Conservation (phyloP, 2,797 vertebrate genomes). For the Amniataba percoides region DNA sequence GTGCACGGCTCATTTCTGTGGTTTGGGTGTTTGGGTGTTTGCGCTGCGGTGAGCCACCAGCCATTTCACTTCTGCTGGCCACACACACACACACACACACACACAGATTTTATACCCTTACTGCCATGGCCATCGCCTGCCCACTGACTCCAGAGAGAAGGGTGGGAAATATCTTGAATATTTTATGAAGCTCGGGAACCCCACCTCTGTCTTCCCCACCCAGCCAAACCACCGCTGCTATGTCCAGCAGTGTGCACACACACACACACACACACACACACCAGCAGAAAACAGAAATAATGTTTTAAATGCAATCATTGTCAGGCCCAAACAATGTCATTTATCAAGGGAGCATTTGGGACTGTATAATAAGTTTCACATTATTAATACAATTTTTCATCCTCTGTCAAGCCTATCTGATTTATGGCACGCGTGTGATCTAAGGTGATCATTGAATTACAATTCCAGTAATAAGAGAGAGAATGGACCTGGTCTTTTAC, state of each 20-base stretch:
- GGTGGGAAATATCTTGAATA: conserved; percentile 89
- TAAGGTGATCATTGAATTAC: conserved; percentile 99
- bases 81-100: conserved; percentile 48
- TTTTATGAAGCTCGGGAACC: conserved; percentile 94
- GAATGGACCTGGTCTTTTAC: conserved; percentile 83
- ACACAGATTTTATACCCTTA: conserved; percentile 69
- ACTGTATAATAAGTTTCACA: conserved; percentile 99
- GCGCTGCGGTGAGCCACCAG: conserved; percentile 72
- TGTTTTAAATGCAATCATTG: conserved; percentile 99
- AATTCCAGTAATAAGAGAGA: conserved; percentile 98
- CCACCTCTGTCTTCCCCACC: conserved; percentile 78
- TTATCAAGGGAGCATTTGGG: conserved; percentile 99
- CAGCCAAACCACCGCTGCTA: conserved; percentile 48
- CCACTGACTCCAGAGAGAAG: conserved; percentile 79
- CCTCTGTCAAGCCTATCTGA: conserved; percentile 97
- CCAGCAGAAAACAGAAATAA: conserved; percentile 96
- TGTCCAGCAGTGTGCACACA: conserved; percentile 65
- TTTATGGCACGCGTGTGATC: conserved; percentile 99
- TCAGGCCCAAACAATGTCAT: conserved; percentile 99
- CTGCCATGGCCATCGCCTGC: conserved; percentile 70
- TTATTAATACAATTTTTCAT: conserved; percentile 99
- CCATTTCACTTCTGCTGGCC: conserved; percentile 64
- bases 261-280: conserved; percentile 64
- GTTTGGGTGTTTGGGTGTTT: conserved; percentile 70
- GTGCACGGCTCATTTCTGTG: conserved; percentile 68